Percentiles rank a stretch among this genome's conserved stretches.
Evolutionary conservation across 1,140 invertebrate species (phyloP).

Genomic region (Stratiolaelaps scimitus): DNA sequence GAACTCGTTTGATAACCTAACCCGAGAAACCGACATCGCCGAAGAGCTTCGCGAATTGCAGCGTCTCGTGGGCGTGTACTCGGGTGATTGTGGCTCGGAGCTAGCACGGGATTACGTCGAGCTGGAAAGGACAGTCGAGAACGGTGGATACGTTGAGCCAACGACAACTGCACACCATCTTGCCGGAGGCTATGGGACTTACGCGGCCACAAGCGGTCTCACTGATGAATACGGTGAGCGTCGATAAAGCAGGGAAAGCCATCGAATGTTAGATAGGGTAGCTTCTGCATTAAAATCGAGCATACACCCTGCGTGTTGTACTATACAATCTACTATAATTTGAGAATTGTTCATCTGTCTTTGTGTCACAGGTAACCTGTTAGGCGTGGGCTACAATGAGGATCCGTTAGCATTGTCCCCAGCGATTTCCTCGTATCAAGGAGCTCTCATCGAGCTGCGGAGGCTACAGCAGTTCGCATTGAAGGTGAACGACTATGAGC

Average conservation of each 20-base stretch:
- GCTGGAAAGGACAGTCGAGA: conserved; percentile 13
- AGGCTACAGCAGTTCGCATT: neutral
- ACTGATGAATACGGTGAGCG: conserved; percentile 13
- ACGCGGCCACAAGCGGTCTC: neutral
- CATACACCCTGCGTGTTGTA: too few species aligned
- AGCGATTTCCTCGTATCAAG: conserved; percentile 4
- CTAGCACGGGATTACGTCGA: conserved; percentile 11
- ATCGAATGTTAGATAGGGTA: too few species aligned
- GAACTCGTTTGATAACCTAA: conserved; percentile 21
- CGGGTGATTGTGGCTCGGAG: conserved; percentile 4
- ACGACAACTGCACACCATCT: too few species aligned
- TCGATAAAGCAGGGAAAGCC: neutral
- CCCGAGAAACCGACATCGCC: neutral
- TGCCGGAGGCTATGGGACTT: neutral
- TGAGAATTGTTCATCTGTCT: neutral
- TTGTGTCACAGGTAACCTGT: neutral
- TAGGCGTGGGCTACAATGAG: neutral
- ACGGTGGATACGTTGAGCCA: neutral
- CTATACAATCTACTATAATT: too few species aligned
- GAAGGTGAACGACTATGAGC: conserved; percentile 13
- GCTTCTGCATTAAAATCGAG: too few species aligned
- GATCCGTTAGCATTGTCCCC: neutral
- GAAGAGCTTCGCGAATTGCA: conserved; percentile 20
- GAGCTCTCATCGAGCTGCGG: conserved; percentile 18
- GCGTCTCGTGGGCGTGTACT: conserved; percentile 3